Evolutionary conservation across 2,888 invertebrate genomes (phyloP).

Genomic region (Andricus curvator): DNA sequence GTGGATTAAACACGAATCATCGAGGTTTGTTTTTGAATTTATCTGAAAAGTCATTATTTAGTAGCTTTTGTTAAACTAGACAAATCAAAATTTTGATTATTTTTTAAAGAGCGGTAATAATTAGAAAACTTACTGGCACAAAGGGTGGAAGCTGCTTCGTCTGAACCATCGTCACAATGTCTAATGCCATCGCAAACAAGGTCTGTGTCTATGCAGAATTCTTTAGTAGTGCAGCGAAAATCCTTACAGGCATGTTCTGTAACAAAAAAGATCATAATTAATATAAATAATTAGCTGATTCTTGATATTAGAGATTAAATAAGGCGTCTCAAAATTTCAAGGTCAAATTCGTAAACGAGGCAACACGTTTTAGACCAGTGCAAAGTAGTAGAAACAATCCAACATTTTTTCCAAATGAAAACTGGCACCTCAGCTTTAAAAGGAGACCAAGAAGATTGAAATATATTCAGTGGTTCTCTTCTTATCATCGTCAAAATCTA

Average conservation of each 20-base stretch:
- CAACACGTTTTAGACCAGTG: too few relatives aligned
- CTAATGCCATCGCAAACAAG: slow-evolving; percentile 95
- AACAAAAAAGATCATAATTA: slow-evolving; percentile 68
- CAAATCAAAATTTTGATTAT: neutral
- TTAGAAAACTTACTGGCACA: slow-evolving; percentile 88
- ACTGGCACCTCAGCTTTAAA: too few relatives aligned
- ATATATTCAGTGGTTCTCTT: neutral
- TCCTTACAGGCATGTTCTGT: slow-evolving; percentile 93
- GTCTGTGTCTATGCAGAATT: slow-evolving; percentile 95
- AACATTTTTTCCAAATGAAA: too few relatives aligned
- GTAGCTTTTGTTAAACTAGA: too few relatives aligned
- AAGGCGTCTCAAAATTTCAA: too few relatives aligned
- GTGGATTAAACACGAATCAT: neutral
- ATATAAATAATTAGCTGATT: neutral
- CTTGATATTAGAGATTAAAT: neutral
- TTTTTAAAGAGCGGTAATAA: neutral
- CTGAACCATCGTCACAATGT: slow-evolving; percentile 96
- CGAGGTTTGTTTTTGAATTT: neutral
- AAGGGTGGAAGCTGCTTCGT: slow-evolving; percentile 90
- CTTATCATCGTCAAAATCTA: neutral
- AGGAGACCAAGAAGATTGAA: too few relatives aligned
- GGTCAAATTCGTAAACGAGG: too few relatives aligned
- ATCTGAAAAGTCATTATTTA: too few relatives aligned
- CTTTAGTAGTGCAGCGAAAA: slow-evolving; percentile 91
- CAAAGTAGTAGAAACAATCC: too few relatives aligned